Evolutionary conservation across 2,113 vertebrate genomes (phyloP).

Genomic region (Lagopus muta): DNA sequence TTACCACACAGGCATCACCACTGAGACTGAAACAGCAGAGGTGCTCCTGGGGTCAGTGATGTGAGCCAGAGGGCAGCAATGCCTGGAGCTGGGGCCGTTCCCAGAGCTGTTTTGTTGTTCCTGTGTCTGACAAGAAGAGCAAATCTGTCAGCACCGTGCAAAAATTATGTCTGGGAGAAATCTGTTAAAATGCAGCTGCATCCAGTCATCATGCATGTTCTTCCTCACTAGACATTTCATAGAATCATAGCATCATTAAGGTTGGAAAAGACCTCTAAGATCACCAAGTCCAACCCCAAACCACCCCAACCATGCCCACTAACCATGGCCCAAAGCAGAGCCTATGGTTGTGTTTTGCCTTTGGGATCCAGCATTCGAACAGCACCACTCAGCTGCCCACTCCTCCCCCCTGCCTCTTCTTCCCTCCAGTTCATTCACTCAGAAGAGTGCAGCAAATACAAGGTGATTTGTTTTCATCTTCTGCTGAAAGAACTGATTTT

Average conservation of each 20-base stretch:
- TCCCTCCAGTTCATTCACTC: background rate
- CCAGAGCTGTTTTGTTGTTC: rapidly evolving
- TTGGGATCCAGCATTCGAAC: background rate
- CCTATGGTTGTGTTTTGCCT: background rate
- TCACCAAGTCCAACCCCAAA: too few species aligned
- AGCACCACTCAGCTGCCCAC: background rate
- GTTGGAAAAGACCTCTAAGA: too few species aligned
- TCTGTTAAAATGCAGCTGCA: background rate
- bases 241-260: too few species aligned
- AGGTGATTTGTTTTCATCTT: background rate
- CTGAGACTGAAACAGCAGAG: background rate
- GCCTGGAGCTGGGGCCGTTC: background rate
- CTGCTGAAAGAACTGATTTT: background rate
- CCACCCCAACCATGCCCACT: too few species aligned
- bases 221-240: background rate
- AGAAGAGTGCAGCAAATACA: background rate
- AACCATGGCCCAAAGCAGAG: background rate
- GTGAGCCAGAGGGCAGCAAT: background rate
- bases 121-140: background rate
- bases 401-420: background rate
- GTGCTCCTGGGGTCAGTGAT: background rate
- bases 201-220: background rate
- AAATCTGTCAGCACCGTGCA: background rate
- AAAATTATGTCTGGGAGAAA: background rate
- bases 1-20: background rate